Evolutionary conservation across 1,140 invertebrate species (phyloP).

Genomic region (Lordiphosa stackelbergi): DNA sequence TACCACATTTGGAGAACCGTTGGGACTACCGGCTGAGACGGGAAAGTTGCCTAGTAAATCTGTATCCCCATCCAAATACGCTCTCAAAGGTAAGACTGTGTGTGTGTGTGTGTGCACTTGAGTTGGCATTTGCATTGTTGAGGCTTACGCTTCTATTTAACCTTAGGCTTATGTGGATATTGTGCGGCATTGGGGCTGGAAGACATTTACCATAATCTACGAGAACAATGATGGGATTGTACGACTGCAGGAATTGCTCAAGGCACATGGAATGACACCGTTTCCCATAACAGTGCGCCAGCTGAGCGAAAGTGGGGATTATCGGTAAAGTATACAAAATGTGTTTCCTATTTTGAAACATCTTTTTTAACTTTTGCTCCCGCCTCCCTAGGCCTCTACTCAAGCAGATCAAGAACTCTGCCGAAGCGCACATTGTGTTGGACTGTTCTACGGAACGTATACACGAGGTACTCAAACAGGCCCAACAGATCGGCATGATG

Average conservation of each 20-base stretch:
- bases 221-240: conserved; percentile 96
- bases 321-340: conserved; percentile 81
- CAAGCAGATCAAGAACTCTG: conserved; percentile 93
- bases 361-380: not conserved
- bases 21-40: conserved; percentile 93
- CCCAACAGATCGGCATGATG: conserved; percentile 97
- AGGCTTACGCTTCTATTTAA: conserved; percentile 22
- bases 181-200: conserved; percentile 93
- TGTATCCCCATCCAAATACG: conserved; percentile 94
- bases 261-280: conserved; percentile 90
- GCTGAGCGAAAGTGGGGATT: conserved; percentile 87
- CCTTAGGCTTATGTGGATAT: conserved; percentile 92
- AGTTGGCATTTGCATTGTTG: conserved; percentile 11
- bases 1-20: conserved; percentile 95
- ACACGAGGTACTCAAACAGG: conserved; percentile 91
- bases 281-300: conserved; percentile 89
- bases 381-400: conserved; percentile 85
- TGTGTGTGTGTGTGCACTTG: conserved; percentile 6
- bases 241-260: conserved; percentile 93
- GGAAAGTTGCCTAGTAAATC: conserved; percentile 94
- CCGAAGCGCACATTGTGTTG: conserved; percentile 93
- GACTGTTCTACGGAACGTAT: conserved; percentile 93
- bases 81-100: conserved; percentile 85
- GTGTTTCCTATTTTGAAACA: not conserved
- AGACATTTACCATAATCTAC: conserved; percentile 95